A percentile compares a stretch with the other conserved stretches of the same genome.
These are phyloP conservation scores for Matsumurasca onukii DNA, from an alignment of 1,140 invertebrate species.

Conservation along the genomic window DNA sequence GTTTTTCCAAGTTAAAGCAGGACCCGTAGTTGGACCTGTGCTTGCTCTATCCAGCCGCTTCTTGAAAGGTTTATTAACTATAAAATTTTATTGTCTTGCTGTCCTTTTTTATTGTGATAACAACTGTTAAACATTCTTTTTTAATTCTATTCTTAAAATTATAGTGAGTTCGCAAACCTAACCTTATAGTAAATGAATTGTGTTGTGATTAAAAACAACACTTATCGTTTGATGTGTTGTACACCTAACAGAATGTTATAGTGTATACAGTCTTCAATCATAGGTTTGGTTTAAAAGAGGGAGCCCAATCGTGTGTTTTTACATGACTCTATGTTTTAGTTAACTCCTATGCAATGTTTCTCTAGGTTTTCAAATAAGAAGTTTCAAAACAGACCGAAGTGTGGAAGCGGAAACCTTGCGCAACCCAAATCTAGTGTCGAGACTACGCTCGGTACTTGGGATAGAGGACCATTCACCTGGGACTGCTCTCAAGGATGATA, in stretches of 20 bases:
- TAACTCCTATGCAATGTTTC: not conserved
- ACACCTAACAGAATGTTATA: not conserved
- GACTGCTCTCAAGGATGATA: constrained; percentile 13
- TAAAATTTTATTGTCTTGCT: too few relatives aligned
- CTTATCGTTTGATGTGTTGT: not conserved
- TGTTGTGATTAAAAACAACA: not conserved
- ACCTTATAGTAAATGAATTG: not conserved
- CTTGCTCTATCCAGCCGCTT: too few relatives aligned
- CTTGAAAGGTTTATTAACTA: too few relatives aligned
- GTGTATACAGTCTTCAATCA: not conserved
- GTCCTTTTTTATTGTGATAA: too few relatives aligned
- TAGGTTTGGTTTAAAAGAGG: not conserved
- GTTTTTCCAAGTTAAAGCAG: too few relatives aligned
- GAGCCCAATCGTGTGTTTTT: not conserved
- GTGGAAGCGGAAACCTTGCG: constrained; percentile 34
- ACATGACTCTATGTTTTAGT: not conserved
- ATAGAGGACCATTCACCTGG: constrained; percentile 29
- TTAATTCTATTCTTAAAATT: too few relatives aligned
- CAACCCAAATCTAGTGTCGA: constrained; percentile 33
- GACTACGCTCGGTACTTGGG: constrained; percentile 33
- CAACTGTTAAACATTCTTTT: too few relatives aligned
- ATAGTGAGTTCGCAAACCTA: too few relatives aligned
- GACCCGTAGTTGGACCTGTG: too few relatives aligned
- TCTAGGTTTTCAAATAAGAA: constrained; percentile 35
- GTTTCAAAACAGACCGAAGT: constrained; percentile 39